These are phyloP conservation scores for Xanthia togata DNA, from an alignment of 2,888 invertebrate species.

Conservation along the genomic window DNA sequence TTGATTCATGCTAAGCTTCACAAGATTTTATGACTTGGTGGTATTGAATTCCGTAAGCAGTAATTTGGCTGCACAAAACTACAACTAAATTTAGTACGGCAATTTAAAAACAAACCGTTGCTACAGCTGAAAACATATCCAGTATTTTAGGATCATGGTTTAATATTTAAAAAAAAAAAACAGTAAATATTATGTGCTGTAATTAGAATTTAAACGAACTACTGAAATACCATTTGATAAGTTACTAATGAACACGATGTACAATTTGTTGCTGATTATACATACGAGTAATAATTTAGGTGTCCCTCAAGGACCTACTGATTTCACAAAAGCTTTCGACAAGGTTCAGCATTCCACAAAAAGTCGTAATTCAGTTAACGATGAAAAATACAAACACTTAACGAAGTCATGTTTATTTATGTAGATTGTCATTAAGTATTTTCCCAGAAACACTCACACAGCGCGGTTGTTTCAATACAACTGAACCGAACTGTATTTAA, in stretches of 20 bases:
- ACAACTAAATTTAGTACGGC: neutral
- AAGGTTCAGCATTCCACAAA: neutral
- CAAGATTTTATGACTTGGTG: neutral
- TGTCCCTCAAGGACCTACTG: neutral
- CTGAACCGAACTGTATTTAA: slow-evolving; percentile 52
- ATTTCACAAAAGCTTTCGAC: slow-evolving; percentile 40
- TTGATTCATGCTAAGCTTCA: slow-evolving; percentile 8
- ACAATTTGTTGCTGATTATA: neutral
- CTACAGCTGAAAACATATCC: too few species aligned
- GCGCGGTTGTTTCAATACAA: slow-evolving; percentile 36
- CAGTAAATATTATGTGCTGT: neutral
- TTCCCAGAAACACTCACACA: slow-evolving; percentile 27
- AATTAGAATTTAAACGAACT: neutral
- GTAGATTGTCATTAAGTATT: slow-evolving; percentile 24
- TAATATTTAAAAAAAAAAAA: too few species aligned
- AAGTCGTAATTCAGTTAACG: neutral
- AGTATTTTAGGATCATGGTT: neutral
- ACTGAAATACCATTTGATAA: neutral
- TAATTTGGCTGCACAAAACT: neutral
- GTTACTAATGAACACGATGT: neutral
- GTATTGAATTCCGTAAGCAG: neutral
- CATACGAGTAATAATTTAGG: neutral
- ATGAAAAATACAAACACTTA: slow-evolving; percentile 24
- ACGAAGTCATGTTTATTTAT: slow-evolving; percentile 14
- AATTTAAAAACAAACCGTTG: neutral